A percentile compares a stretch with the other conserved stretches of the same genome.
phyloP scores from a whole-genome alignment of 2,797 vertebrate genomes.

The Poeciliopsis turneri region DNA sequence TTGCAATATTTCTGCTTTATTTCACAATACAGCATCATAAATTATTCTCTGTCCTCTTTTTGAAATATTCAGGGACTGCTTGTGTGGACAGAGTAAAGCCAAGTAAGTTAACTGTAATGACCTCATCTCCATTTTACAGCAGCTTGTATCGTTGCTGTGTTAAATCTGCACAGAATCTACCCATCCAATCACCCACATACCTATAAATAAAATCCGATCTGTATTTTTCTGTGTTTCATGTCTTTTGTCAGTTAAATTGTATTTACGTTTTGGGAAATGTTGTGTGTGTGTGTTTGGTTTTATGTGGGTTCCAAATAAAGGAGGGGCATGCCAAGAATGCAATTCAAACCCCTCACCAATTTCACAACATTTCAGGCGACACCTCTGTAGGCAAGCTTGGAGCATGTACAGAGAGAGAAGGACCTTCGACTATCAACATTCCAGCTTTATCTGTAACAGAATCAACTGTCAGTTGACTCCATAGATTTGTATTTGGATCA shows the following conservation, averaged over 20 bases:
- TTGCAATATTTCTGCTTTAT: slow-evolving; percentile 25
- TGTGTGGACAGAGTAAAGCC: slow-evolving; percentile 39
- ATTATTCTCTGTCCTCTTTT: slow-evolving; percentile 28
- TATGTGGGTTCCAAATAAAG: not conserved
- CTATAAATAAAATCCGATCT: not conserved
- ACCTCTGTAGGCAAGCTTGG: not conserved
- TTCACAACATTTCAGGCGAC: not conserved
- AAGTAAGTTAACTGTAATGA: slow-evolving; percentile 16
- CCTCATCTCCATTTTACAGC: not conserved
- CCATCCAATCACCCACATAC: not conserved
- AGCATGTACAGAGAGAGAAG: not conserved
- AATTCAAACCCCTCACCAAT: not conserved
- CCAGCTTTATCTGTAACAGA: not conserved
- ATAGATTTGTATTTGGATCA: not conserved
- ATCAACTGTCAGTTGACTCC: not conserved
- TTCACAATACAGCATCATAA: slow-evolving; percentile 34
- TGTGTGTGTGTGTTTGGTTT: not conserved
- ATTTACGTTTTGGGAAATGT: not conserved
- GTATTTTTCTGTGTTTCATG: not conserved
- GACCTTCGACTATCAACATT: not conserved
- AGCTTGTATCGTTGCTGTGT: not conserved
- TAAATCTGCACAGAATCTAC: slow-evolving; percentile 13
- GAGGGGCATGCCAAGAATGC: not conserved
- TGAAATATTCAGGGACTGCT: slow-evolving; percentile 34
- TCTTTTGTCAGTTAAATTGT: not conserved